A percentile compares a stretch with the other conserved stretches of the same genome.
Evolutionary conservation across 2,888 invertebrate genomes (phyloP).

Genomic region (Leptodirus hochenwartii): DNA sequence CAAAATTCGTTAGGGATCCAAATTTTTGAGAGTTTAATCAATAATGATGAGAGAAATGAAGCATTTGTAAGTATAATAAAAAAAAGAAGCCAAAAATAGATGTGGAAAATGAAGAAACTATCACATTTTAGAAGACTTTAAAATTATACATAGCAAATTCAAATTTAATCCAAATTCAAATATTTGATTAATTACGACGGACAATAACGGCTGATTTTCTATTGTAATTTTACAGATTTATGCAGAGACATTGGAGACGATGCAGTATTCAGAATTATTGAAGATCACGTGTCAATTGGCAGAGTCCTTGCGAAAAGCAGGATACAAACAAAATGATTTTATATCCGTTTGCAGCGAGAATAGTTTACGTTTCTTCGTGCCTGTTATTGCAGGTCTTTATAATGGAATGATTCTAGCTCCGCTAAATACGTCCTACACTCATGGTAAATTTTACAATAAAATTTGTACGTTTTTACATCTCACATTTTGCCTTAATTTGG

Average conservation of each 20-base stretch:
- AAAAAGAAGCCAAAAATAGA: background rate
- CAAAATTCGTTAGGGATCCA: too few relatives aligned
- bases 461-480: background rate
- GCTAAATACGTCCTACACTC: constrained; percentile 17
- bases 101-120: constrained; percentile 1
- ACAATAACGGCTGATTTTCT: background rate
- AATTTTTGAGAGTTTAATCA: too few relatives aligned
- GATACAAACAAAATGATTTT: constrained; percentile 14
- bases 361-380: constrained; percentile 16
- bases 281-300: constrained; percentile 15
- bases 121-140: too few relatives aligned
- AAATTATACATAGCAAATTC: constrained; percentile 3
- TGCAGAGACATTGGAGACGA: constrained; percentile 13
- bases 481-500: too few relatives aligned
- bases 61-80: too few relatives aligned
- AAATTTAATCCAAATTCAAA: background rate
- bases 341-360: constrained; percentile 19
- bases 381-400: constrained; percentile 16
- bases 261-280: constrained; percentile 15
- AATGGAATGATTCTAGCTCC: constrained; percentile 16
- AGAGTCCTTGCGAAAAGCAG: constrained; percentile 14
- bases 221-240: constrained; percentile 15
- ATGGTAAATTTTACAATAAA: too few relatives aligned
- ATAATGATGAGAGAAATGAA: too few relatives aligned
- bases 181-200: background rate